Conservation (phyloP, 23 tunicate genomes). For the Halocynthia roretzi region DNA sequence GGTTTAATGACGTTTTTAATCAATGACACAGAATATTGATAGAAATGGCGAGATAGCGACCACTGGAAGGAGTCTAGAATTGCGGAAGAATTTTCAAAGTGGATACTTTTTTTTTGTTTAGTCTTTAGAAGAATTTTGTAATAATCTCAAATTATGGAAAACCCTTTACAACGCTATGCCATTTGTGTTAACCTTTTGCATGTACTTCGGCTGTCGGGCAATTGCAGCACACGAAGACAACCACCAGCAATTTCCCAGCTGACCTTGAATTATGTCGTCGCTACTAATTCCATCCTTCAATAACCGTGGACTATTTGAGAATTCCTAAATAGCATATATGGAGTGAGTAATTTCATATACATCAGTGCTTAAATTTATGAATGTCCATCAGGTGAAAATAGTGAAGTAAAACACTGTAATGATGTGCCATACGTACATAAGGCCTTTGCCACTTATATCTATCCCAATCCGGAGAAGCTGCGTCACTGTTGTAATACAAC, state of each 20-base stretch:
- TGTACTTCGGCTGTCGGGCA: constrained; percentile 33
- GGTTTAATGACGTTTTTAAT: too few relatives aligned
- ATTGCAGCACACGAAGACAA: constrained; percentile 81
- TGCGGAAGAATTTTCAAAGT: too few relatives aligned
- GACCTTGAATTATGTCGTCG: constrained; percentile 80
- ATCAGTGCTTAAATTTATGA: not conserved
- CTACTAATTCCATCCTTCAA: constrained; percentile 36
- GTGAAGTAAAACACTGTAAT: not conserved
- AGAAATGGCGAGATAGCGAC: too few relatives aligned
- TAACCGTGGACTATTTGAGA: constrained; percentile 37
- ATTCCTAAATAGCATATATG: constrained; percentile 32
- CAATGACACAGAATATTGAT: too few relatives aligned
- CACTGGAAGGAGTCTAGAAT: too few relatives aligned
- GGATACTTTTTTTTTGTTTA: too few relatives aligned
- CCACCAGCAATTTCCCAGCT: constrained; percentile 90
- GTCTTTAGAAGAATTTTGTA: too few relatives aligned
- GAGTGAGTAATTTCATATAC: not conserved
- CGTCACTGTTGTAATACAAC: constrained; percentile 37
- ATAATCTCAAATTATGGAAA: too few relatives aligned
- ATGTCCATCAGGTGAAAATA: not conserved
- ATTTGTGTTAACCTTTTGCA: constrained; percentile 38
- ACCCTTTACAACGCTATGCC: not conserved
- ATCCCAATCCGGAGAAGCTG: constrained; percentile 45
- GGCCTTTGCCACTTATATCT: constrained; percentile 76
- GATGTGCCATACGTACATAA: constrained; percentile 26